Evolutionary conservation across 2,888 invertebrate genomes (phyloP).

Genomic region (Dryococelus australis): DNA sequence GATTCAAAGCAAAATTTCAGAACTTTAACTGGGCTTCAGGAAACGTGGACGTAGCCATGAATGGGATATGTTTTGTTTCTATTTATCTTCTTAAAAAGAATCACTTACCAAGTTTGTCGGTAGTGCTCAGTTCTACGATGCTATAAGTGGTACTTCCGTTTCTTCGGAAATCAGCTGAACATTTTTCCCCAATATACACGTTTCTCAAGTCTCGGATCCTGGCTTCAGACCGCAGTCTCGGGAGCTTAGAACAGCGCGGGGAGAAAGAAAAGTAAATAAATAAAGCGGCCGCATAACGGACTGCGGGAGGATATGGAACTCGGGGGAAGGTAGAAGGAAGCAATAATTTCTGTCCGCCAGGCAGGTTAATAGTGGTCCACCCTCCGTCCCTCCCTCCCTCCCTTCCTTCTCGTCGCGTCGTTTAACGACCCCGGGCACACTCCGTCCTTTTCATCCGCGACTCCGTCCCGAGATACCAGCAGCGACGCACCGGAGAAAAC

Average conservation of each 20-base stretch:
- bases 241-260: neutral
- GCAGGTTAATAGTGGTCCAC: slow-evolving; percentile 36
- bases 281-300: neutral
- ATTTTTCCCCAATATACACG: neutral
- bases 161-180: no score
- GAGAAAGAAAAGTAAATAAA: neutral
- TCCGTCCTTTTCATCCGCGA: neutral
- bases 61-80: no score
- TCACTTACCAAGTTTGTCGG: no score
- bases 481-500: neutral
- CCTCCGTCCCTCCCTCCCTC: no score
- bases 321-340: neutral
- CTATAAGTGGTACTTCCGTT: no score
- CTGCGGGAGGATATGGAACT: neutral
- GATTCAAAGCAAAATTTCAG: no score
- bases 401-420: neutral
- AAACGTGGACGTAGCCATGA: no score
- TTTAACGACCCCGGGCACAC: slow-evolving; percentile 30
- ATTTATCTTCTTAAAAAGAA: no score
- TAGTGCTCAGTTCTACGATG: no score
- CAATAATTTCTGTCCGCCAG: slow-evolving; percentile 11
- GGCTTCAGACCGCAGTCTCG: neutral
- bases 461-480: neutral
- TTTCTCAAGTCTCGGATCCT: no score
- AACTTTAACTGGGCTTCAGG: no score